Conservation (phyloP, 1,140 invertebrate genomes). For the Centruroides vittatus region DNA sequence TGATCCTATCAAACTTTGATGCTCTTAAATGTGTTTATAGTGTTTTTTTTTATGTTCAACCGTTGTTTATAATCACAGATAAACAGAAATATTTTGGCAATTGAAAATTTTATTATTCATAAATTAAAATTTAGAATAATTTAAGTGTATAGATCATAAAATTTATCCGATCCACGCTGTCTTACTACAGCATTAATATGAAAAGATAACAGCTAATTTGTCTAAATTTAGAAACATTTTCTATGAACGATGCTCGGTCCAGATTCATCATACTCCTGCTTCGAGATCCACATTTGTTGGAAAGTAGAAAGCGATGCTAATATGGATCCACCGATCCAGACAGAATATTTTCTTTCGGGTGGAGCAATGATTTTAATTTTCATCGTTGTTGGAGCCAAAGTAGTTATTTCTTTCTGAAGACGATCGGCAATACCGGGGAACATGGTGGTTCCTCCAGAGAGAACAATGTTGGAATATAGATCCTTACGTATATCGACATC, state of each 20-base stretch:
- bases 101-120: too few relatives aligned
- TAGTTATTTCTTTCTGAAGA: conserved; percentile 32
- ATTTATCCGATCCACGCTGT: too few relatives aligned
- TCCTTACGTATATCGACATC: conserved; percentile 34
- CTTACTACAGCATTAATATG: too few relatives aligned
- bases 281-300: conserved; percentile 35
- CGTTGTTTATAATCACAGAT: too few relatives aligned
- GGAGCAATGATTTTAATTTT: conserved; percentile 34
- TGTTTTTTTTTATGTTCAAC: too few relatives aligned
- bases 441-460: conserved; percentile 40
- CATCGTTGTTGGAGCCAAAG: conserved; percentile 29
- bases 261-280: conserved; percentile 34
- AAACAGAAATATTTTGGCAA: too few relatives aligned
- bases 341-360: conserved; percentile 76
- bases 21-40: too few relatives aligned
- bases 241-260: conserved; percentile 31
- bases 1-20: too few relatives aligned
- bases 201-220: background rate
- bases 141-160: too few relatives aligned
- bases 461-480: conserved; percentile 33
- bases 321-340: conserved; percentile 57
- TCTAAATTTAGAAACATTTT: conserved; percentile 28
- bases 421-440: conserved; percentile 36
- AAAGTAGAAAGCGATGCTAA: conserved; percentile 38
- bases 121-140: too few relatives aligned